Percentiles rank a stretch among this genome's conserved stretches.
phyloP scores from a whole-genome alignment of 2,113 vertebrate genomes.

The Phodopus roborovskii region DNA sequence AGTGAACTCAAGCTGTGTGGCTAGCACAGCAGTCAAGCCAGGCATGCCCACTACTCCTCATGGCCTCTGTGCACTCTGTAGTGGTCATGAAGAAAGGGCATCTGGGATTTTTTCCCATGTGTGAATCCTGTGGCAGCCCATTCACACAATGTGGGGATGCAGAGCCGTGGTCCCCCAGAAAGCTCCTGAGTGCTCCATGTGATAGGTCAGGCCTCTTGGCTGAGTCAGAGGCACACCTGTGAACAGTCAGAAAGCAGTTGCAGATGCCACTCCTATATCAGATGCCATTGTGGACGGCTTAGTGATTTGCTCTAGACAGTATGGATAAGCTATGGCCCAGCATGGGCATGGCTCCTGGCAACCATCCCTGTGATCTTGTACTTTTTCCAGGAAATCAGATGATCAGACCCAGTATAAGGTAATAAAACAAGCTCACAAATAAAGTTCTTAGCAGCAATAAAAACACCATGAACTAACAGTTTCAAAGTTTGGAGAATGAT shows the following conservation, averaged over 20 bases:
- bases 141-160: not conserved
- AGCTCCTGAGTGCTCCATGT: not conserved
- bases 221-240: constrained; percentile 48
- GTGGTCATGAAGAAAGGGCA: not conserved
- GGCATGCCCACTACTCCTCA: not conserved
- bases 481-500: not conserved
- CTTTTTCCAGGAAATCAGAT: constrained; percentile 1
- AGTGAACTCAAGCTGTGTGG: not conserved
- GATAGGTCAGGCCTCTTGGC: not conserved
- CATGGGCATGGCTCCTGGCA: not conserved
- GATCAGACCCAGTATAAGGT: not conserved
- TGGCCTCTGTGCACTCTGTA: not conserved
- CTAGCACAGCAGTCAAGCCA: not conserved
- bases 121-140: not conserved
- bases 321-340: not conserved
- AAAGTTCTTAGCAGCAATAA: not conserved
- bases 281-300: not conserved
- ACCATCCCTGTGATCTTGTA: not conserved
- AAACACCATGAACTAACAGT: not conserved
- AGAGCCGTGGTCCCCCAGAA: not conserved
- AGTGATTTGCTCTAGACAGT: not conserved
- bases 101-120: constrained; percentile 12
- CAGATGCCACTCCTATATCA: constrained; percentile 32
- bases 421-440: not conserved
- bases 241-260: not conserved